A percentile compares a stretch with the other conserved stretches of the same genome.
Evolutionary conservation across 92 coral and sea anemone species (phyloP).

Genomic region (Umimayanthus kanabou): DNA sequence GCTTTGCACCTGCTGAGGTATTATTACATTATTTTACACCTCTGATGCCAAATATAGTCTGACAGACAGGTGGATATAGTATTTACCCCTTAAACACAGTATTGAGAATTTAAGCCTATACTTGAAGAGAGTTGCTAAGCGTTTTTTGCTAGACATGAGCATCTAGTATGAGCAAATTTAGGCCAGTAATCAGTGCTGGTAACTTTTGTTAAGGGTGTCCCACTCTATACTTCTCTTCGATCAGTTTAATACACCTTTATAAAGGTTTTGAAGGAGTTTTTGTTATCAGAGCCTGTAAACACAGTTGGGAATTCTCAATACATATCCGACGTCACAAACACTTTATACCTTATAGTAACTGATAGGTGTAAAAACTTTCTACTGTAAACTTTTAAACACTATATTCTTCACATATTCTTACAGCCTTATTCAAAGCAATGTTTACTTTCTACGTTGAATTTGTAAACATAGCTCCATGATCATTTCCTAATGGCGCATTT

Average conservation of each 20-base stretch:
- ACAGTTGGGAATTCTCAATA: not conserved
- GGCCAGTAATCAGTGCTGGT: not conserved
- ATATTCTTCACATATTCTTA: not conserved
- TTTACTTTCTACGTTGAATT: not conserved
- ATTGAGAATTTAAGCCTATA: no score
- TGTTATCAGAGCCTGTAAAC: not conserved
- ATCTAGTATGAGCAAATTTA: not conserved
- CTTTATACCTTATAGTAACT: not conserved
- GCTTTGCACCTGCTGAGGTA: slow-evolving; percentile 22
- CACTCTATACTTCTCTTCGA: not conserved
- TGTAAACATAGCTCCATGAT: not conserved
- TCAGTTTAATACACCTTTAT: not conserved
- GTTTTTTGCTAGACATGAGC: no score
- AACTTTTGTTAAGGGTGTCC: not conserved
- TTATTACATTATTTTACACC: not conserved
- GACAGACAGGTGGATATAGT: slow-evolving; percentile 14
- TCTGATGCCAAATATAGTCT: slow-evolving; percentile 9
- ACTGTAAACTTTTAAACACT: no score
- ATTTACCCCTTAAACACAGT: not conserved
- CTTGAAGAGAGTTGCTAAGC: not conserved
- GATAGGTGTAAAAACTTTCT: no score
- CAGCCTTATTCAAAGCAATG: not conserved
- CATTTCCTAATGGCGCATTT: not conserved
- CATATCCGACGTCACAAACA: not conserved
- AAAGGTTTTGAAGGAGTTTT: no score